Evolutionary conservation across 2,888 invertebrate species (phyloP).

Genomic region (Leptopterna dolabrata): DNA sequence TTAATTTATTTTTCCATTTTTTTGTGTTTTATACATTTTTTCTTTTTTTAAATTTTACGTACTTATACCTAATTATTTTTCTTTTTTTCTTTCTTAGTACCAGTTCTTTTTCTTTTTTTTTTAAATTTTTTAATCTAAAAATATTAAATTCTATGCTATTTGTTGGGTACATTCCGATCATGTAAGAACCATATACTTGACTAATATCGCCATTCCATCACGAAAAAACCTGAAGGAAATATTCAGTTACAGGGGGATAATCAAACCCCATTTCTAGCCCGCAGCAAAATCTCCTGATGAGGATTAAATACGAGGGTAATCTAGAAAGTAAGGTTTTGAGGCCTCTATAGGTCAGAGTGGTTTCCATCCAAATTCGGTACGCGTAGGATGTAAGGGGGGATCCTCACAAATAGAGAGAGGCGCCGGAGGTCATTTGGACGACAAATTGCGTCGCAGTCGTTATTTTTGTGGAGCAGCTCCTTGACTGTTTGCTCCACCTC

Average conservation of each 20-base stretch:
- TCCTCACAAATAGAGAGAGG: too few species aligned
- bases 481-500: too few species aligned
- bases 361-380: too few species aligned
- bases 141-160: neutral
- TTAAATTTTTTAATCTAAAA: neutral
- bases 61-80: neutral
- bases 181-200: neutral
- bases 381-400: too few species aligned
- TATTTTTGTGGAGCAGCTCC: too few species aligned
- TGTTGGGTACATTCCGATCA: neutral
- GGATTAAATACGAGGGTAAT: too few species aligned
- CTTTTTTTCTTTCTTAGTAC: neutral
- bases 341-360: too few species aligned
- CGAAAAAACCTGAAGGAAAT: neutral
- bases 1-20: conserved; percentile 10
- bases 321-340: too few species aligned
- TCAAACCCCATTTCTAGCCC: neutral
- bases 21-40: neutral
- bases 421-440: too few species aligned
- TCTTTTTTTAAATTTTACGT: neutral
- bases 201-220: neutral
- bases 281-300: neutral
- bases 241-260: too few species aligned
- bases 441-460: too few species aligned
- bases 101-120: neutral